These are phyloP conservation scores for Microtus montanus DNA, from an alignment of 2,113 vertebrate genomes.

Conservation along the genomic window DNA sequence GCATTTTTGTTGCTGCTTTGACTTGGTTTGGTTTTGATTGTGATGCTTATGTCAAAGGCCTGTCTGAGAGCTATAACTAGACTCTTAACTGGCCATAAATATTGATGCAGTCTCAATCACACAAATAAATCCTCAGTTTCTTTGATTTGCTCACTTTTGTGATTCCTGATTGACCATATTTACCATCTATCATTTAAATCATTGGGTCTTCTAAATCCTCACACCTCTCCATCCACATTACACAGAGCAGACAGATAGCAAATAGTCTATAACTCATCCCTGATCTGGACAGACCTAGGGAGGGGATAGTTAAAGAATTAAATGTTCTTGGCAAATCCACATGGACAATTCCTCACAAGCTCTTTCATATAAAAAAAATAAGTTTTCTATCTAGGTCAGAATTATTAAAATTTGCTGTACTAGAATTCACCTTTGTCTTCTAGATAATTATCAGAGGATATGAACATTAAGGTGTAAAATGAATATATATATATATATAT, in stretches of 20 bases:
- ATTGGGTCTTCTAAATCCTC: not conserved
- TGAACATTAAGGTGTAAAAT: not conserved
- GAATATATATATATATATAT: not conserved
- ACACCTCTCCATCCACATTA: not conserved
- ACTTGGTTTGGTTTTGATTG: not conserved
- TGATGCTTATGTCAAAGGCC: not conserved
- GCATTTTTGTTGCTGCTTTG: not conserved
- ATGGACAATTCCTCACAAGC: not conserved
- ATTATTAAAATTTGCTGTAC: not conserved
- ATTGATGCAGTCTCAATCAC: not conserved
- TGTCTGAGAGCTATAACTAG: not conserved
- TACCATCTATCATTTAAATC: not conserved
- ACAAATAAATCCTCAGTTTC: not conserved
- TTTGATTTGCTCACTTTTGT: not conserved
- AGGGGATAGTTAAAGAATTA: not conserved
- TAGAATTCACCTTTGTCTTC: not conserved
- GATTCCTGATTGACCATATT: conserved; percentile 4
- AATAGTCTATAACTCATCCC: not conserved
- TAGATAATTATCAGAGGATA: not conserved
- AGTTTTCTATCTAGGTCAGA: not conserved
- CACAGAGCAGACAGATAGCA: not conserved
- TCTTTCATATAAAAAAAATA: not conserved
- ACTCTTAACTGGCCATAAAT: not conserved
- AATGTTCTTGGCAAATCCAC: not conserved
- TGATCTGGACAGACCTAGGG: not conserved